Base-by-base conservation (phyloP, 1,140 invertebrate genomes). In the Physella acuta region DNA sequence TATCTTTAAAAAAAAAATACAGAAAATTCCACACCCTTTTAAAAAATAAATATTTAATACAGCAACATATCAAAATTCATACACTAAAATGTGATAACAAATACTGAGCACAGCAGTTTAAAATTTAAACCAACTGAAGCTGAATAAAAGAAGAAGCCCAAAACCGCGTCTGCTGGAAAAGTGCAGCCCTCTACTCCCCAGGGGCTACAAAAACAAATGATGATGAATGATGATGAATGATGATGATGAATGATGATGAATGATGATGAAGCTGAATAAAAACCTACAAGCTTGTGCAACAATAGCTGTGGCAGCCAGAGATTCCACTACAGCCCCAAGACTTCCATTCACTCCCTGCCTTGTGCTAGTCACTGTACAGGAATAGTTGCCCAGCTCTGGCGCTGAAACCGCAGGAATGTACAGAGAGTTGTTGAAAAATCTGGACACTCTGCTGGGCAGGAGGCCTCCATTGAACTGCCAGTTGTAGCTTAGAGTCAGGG, bases 261-360 rank as follows among this genome's bases (percentile, higher is more conserved):
- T n/a, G n/a, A n/a, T n/a, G n/a, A n/a, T n/a, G n/a, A n/a, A n/a
- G n/a, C n/a, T n/a, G n/a, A 31, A 3, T 17, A 30, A 24, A 0
- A 17, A 73, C 74, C 72, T 68, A 78, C 76, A 78, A 16, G 76
- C 74, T 62, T 74, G 64, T 28, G 76, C 70, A 3, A 78, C 69
- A 26, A 14, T 33, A 17, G 73, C 74, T 3, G 53, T n/a, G 14
- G 52, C 63, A 34, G 64, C 66, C 16, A 68, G 11, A 26, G 3
- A 4, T 24, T 36, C 55, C 8, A 30, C 34, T 0, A 62, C 28
- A 4, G 68, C 2, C 20, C n/a, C 31, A 2, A n/a, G 17, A 26
- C 44, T 55, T 4, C 5, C 33, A 3, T 14, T 44, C 37, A 49
- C 60, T 49, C 14, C 37, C 28, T 26, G 33, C 31, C 33, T 28